These are phyloP conservation scores for Scolanthus callimorphus DNA, from an alignment of 92 coral and sea anemone genomes.

Conservation along the genomic window DNA sequence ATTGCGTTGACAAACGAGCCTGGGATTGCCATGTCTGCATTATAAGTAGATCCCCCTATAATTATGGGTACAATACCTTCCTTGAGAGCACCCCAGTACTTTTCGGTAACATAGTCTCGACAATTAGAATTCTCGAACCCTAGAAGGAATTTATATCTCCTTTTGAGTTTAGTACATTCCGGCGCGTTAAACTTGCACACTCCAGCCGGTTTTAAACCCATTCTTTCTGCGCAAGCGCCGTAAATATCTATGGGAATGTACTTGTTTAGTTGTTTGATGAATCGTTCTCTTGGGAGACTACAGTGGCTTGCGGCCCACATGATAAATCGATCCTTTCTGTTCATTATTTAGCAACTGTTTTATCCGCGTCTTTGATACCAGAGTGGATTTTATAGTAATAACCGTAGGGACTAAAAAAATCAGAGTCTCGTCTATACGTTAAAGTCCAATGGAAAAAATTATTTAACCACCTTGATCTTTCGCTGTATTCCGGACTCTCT, in stretches of 20 bases:
- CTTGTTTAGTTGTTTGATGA: slow-evolving; percentile 20
- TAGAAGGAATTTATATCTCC: slow-evolving; percentile 31
- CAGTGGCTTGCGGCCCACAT: slow-evolving; percentile 47
- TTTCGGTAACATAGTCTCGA: slow-evolving; percentile 47
- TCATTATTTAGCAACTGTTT: neutral
- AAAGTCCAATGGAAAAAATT: slow-evolving; percentile 40
- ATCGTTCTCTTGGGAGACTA: slow-evolving; percentile 19
- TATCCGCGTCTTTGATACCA: slow-evolving; percentile 3
- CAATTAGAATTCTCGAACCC: slow-evolving; percentile 54
- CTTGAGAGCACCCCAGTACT: slow-evolving; percentile 49
- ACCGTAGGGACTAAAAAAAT: slow-evolving; percentile 40
- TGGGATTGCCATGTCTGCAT: slow-evolving; percentile 24
- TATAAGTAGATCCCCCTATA: slow-evolving; percentile 33
- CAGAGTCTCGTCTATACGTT: slow-evolving; percentile 36
- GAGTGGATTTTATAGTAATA: slow-evolving; percentile 13
- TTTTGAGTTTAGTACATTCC: slow-evolving; percentile 21
- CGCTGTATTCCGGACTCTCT: slow-evolving; percentile 29
- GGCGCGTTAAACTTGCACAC: slow-evolving; percentile 24
- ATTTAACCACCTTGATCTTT: slow-evolving; percentile 25
- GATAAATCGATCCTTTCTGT: slow-evolving; percentile 16
- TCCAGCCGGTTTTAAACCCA: slow-evolving; percentile 15
- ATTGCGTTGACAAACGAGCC: slow-evolving; percentile 41
- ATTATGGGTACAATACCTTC: slow-evolving; percentile 52
- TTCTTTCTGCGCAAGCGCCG: slow-evolving; percentile 29
- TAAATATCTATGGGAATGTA: slow-evolving; percentile 25